These are phyloP conservation scores for Opisthocomus hoazin DNA, from an alignment of 2,113 vertebrate genomes.

Conservation along the genomic window DNA sequence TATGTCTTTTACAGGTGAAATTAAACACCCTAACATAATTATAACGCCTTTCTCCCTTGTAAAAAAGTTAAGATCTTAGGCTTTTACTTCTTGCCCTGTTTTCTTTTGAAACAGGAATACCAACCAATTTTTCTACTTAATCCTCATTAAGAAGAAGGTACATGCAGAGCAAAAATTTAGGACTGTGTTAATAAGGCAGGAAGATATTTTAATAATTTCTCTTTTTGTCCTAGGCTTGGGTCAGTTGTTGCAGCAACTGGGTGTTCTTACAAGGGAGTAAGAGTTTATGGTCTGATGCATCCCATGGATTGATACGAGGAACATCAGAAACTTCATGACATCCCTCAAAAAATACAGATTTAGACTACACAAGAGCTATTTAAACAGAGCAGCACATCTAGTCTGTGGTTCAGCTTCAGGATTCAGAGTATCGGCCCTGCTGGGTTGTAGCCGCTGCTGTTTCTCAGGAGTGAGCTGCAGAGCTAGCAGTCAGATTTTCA, in stretches of 20 bases:
- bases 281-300: background rate
- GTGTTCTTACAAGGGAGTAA: background rate
- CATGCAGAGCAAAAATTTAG: background rate
- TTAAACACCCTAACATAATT: background rate
- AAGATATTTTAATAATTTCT: background rate
- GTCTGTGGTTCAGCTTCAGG: background rate
- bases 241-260: background rate
- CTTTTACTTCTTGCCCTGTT: background rate
- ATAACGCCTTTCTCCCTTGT: background rate
- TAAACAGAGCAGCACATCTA: background rate
- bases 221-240: background rate
- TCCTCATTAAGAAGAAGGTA: background rate
- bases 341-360: background rate
- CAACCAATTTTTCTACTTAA: background rate
- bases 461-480: background rate
- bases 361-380: background rate
- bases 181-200: background rate
- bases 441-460: background rate
- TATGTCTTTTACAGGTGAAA: background rate
- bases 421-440: background rate
- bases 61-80: background rate
- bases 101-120: background rate
- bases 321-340: background rate
- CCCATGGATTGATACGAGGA: background rate
- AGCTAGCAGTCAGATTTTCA: background rate